A percentile compares a stretch with the other conserved stretches of the same genome.
These are phyloP conservation scores for Passer montanus DNA, from an alignment of 2,113 vertebrate genomes.

Conservation along the genomic window DNA sequence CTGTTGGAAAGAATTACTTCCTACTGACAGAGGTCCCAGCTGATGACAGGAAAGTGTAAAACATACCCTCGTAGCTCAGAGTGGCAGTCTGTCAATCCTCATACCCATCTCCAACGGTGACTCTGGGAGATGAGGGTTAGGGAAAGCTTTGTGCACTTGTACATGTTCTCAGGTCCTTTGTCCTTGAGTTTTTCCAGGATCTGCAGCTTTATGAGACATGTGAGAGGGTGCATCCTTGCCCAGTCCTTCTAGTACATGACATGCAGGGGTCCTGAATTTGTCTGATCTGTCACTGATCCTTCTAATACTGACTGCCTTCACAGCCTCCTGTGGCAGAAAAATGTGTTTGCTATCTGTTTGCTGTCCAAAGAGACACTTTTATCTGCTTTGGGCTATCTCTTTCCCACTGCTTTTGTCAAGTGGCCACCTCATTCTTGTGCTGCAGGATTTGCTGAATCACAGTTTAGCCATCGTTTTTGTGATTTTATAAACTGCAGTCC, in stretches of 20 bases:
- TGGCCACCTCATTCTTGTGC: background rate
- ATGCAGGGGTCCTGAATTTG: background rate
- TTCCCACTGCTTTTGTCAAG: background rate
- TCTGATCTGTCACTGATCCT: background rate
- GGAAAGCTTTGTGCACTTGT: background rate
- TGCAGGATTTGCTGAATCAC: background rate
- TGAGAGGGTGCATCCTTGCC: background rate
- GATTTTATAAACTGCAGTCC: background rate
- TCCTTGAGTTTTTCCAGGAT: background rate
- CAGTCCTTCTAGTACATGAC: background rate
- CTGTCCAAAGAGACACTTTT: background rate
- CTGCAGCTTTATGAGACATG: background rate
- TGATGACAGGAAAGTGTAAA: background rate
- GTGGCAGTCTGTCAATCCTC: fast-evolving
- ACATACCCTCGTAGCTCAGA: background rate
- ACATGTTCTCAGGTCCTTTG: background rate
- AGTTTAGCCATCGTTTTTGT: fast-evolving
- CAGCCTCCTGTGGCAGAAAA: background rate
- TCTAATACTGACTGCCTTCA: background rate
- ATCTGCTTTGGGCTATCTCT: background rate
- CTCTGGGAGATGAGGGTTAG: background rate
- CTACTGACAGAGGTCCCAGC: background rate
- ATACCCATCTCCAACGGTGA: fast-evolving
- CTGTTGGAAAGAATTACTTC: background rate
- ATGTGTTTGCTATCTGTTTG: background rate